A percentile compares a stretch with the other conserved stretches of the same genome.
Conservation (phyloP, 2,113 vertebrate species). For the Cottus gobio region DNA sequence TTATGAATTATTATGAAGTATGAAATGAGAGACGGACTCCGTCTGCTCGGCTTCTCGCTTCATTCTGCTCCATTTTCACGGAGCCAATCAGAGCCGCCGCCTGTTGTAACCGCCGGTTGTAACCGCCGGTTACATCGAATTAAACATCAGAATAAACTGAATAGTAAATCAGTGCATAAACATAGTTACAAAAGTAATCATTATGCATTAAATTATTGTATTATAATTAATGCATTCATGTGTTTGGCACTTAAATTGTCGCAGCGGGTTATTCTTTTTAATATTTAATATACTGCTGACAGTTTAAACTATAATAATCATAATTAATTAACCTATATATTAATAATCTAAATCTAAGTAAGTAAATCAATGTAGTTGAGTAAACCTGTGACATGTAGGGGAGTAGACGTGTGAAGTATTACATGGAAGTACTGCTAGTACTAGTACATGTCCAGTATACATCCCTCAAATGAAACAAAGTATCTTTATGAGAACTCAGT, state of each 20-base stretch:
- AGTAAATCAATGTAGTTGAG: not conserved
- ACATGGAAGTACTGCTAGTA: not conserved
- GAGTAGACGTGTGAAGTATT: not conserved
- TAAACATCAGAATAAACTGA: too few species aligned
- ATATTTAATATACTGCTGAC: not conserved
- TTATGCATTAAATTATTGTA: too few species aligned
- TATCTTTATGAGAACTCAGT: not conserved
- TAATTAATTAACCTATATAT: too few species aligned
- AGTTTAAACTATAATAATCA: too few species aligned
- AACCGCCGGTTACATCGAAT: too few species aligned
- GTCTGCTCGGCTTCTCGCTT: slow-evolving; percentile 50
- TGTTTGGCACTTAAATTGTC: not conserved
- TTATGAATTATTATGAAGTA: too few species aligned
- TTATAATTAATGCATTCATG: not conserved
- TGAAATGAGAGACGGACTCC: not conserved
- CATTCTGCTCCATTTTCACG: slow-evolving; percentile 27
- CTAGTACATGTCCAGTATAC: not conserved
- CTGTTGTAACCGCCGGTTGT: too few species aligned
- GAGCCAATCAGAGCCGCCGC: slow-evolving; percentile 18
- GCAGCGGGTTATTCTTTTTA: not conserved
- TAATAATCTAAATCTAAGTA: too few species aligned
- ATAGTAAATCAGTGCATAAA: too few species aligned
- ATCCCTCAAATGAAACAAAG: not conserved
- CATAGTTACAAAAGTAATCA: too few species aligned
- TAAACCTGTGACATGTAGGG: not conserved